Conservation (phyloP, 2,888 invertebrate genomes). For the Diaprepes abbreviatus region DNA sequence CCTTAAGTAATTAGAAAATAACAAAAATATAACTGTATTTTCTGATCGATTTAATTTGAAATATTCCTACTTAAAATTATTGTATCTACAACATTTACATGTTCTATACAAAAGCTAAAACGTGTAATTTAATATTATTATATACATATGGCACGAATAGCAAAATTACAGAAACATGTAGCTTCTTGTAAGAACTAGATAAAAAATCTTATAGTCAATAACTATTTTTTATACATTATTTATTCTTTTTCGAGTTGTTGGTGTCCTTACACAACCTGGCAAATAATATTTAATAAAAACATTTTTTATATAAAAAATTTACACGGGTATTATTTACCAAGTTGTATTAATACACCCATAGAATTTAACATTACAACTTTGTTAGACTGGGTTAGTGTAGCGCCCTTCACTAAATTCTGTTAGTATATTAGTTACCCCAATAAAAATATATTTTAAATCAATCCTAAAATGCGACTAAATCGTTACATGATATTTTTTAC, state of each 20-base stretch:
- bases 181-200: background rate
- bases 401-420: constrained; percentile 51
- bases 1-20: too few relatives aligned
- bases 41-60: constrained; percentile 10
- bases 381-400: constrained; percentile 48
- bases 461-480: background rate
- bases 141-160: constrained; percentile 12
- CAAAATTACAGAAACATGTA: constrained; percentile 7
- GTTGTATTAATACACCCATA: background rate
- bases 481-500: background rate
- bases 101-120: constrained; percentile 15
- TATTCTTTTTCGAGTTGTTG: background rate
- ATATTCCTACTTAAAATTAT: constrained; percentile 18
- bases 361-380: background rate
- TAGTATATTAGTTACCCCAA: constrained; percentile 54
- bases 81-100: constrained; percentile 20
- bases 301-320: constrained; percentile 1
- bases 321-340: background rate
- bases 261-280: background rate
- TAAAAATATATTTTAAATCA: constrained; percentile 36
- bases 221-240: background rate
- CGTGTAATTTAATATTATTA: background rate
- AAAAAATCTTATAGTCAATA: background rate
- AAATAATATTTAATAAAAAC: background rate
- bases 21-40: too few relatives aligned